Evolutionary conservation across 2,113 vertebrate species (phyloP).

Genomic region (Halcyon senegalensis): DNA sequence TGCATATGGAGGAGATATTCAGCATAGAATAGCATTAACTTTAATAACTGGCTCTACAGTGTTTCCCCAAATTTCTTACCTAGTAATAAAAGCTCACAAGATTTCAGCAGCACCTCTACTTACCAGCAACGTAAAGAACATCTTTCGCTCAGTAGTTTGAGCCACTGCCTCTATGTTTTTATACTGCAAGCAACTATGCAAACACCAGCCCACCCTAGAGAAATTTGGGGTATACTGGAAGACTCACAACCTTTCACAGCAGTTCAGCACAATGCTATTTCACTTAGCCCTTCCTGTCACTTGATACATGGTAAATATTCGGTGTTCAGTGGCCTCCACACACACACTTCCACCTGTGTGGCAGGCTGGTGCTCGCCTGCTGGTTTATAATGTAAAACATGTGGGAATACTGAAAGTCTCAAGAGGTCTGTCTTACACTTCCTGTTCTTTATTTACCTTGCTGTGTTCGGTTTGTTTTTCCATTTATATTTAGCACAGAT

Average conservation of each 20-base stretch:
- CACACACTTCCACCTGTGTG: slow-evolving; percentile 68
- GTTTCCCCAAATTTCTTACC: background rate
- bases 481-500: slow-evolving; percentile 68
- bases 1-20: background rate
- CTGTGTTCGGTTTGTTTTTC: slow-evolving; percentile 61
- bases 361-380: background rate
- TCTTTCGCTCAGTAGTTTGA: background rate
- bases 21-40: background rate
- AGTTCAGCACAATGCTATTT: slow-evolving; percentile 27
- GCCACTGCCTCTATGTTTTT: background rate
- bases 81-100: background rate
- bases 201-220: slow-evolving; percentile 58
- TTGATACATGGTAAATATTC: slow-evolving; percentile 65
- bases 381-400: slow-evolving; percentile 58
- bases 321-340: slow-evolving; percentile 10
- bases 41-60: background rate
- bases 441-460: slow-evolving; percentile 68
- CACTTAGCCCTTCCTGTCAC: slow-evolving; percentile 44
- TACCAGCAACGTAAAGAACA: background rate
- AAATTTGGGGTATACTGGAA: slow-evolving; percentile 3
- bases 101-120: background rate
- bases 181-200: slow-evolving; percentile 9
- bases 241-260: slow-evolving; percentile 14
- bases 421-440: slow-evolving; percentile 63
- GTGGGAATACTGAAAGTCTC: slow-evolving; percentile 55